Conservation (phyloP, 2,113 vertebrate species). For the Cyanoderma ruficeps region DNA sequence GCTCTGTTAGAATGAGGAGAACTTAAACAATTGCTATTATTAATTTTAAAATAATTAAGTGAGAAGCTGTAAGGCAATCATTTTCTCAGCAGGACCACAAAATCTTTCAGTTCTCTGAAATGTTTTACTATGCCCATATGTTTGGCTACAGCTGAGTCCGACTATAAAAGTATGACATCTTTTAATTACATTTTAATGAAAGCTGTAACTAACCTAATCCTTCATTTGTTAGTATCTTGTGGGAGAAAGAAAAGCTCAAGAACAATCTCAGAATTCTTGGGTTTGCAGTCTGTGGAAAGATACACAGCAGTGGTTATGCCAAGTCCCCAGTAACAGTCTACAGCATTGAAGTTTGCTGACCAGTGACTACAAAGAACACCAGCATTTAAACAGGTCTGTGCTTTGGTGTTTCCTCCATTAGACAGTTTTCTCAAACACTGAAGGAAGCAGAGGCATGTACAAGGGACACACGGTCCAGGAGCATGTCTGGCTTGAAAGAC, state of each 20-base stretch:
- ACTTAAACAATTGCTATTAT: constrained; percentile 72
- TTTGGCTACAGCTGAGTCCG: constrained; percentile 67
- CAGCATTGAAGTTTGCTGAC: not conserved
- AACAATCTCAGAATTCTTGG: not conserved
- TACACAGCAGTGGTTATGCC: not conserved
- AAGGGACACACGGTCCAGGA: not conserved
- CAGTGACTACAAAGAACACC: not conserved
- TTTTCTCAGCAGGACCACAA: constrained; percentile 72
- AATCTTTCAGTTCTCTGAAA: constrained; percentile 57
- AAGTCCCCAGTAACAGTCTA: not conserved
- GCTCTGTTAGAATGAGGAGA: constrained; percentile 48
- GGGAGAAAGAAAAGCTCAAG: constrained; percentile 15
- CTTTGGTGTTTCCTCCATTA: not conserved
- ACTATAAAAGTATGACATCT: constrained; percentile 67
- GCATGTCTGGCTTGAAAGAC: not conserved
- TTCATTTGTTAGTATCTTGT: constrained; percentile 49
- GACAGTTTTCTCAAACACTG: not conserved
- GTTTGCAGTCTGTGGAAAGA: not conserved
- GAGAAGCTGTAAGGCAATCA: constrained; percentile 56
- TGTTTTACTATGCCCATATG: constrained; percentile 68
- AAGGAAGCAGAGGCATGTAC: not conserved
- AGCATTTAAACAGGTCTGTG: not conserved
- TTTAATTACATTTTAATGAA: constrained; percentile 70
- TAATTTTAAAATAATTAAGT: constrained; percentile 72
- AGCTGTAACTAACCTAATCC: constrained; percentile 64